Conservation (phyloP, 2,113 vertebrate species). For the Apaloderma vittatum region DNA sequence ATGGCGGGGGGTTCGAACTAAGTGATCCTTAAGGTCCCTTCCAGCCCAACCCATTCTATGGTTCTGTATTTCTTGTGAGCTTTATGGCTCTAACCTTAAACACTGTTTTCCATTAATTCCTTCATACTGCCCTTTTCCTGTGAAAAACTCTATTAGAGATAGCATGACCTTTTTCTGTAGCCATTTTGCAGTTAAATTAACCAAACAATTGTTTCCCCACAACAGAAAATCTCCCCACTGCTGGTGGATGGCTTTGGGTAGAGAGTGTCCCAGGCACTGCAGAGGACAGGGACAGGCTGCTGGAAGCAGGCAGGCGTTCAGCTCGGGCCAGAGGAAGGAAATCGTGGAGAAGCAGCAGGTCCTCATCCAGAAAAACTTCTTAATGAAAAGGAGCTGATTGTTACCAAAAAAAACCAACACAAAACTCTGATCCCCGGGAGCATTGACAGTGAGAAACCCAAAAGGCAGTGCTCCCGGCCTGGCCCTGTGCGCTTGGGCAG, state of each 20-base stretch:
- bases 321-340: not conserved
- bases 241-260: not conserved
- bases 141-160: not conserved
- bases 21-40: too few relatives aligned
- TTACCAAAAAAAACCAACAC: too few relatives aligned
- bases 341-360: not conserved
- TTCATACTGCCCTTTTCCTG: not conserved
- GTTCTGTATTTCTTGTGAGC: not conserved
- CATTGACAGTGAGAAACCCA: not conserved
- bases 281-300: not conserved
- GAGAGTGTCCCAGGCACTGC: not conserved
- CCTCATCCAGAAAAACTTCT: not conserved
- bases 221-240: not conserved
- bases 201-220: not conserved
- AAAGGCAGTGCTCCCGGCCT: not conserved
- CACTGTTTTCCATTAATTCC: not conserved
- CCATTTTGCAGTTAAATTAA: not conserved
- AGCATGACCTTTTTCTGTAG: not conserved
- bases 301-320: not conserved
- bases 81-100: not conserved
- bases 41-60: too few relatives aligned
- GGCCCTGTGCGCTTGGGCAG: accelerated
- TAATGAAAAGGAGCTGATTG: not conserved
- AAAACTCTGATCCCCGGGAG: not conserved
- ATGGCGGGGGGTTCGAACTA: too few relatives aligned